Evolutionary conservation across 2,888 invertebrate species (phyloP).

Genomic region (Hermodice carunculata): DNA sequence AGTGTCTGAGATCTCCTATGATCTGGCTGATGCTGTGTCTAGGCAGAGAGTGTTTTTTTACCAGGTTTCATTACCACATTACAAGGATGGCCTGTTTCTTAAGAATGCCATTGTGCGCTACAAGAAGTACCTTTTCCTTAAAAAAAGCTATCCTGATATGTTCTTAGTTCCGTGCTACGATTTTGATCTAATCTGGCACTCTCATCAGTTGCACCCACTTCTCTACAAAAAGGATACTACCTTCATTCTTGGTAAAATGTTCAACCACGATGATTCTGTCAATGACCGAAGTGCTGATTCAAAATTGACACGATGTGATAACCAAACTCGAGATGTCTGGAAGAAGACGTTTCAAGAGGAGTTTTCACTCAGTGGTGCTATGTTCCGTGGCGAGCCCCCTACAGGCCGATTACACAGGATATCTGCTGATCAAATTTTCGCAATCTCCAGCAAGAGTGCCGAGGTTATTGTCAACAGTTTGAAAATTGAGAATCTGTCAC

Average conservation of each 20-base stretch:
- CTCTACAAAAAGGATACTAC: slow-evolving; percentile 62
- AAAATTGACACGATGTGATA: slow-evolving; percentile 69
- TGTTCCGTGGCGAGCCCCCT: slow-evolving; percentile 71
- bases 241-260: slow-evolving; percentile 60
- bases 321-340: slow-evolving; percentile 70
- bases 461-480: slow-evolving; percentile 44
- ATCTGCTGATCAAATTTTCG: slow-evolving; percentile 53
- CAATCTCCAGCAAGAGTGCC: slow-evolving; percentile 61
- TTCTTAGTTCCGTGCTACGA: slow-evolving; percentile 73
- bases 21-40: slow-evolving; percentile 68
- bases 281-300: slow-evolving; percentile 70
- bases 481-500: slow-evolving; percentile 32
- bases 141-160: slow-evolving; percentile 68
- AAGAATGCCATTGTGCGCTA: slow-evolving; percentile 68
- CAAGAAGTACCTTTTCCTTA: slow-evolving; percentile 69
- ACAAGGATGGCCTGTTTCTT: slow-evolving; percentile 69
- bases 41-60: slow-evolving; percentile 71
- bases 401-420: slow-evolving; percentile 67
- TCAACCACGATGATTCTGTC: slow-evolving; percentile 72
- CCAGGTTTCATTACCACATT: slow-evolving; percentile 72
- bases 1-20: slow-evolving; percentile 63
- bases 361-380: slow-evolving; percentile 69
- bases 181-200: slow-evolving; percentile 72
- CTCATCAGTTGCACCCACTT: slow-evolving; percentile 70
- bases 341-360: slow-evolving; percentile 66